A percentile compares a stretch with the other conserved stretches of the same genome.
Evolutionary conservation across 1,140 invertebrate genomes (phyloP).

Genomic region (Leptinotarsa defecta): DNA sequence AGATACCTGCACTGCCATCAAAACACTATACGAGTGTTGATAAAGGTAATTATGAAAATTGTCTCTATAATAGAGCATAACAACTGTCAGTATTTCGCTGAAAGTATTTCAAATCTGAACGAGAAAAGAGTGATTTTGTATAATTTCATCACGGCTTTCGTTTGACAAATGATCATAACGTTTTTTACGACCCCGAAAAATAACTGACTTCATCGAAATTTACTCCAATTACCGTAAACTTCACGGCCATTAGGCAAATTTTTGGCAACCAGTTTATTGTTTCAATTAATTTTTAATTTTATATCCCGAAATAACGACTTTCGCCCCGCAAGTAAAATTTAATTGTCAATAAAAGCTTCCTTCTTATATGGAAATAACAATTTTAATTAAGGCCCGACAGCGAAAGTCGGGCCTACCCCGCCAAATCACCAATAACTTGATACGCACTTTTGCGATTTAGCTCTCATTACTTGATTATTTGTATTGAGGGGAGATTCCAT

Average conservation of each 20-base stretch:
- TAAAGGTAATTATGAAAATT: too few relatives aligned
- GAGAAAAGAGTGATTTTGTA: too few relatives aligned
- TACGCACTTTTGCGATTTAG: conserved; percentile 44
- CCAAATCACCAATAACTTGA: conserved; percentile 13
- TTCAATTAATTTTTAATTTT: conserved; percentile 7
- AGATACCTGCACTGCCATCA: too few relatives aligned
- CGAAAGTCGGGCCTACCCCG: not conserved
- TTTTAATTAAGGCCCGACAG: conserved; percentile 18
- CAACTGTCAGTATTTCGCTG: too few relatives aligned
- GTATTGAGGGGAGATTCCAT: conserved; percentile 38
- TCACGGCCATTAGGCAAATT: not conserved
- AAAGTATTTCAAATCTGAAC: too few relatives aligned
- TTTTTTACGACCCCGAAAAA: too few relatives aligned
- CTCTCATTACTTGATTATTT: conserved; percentile 49
- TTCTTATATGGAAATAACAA: conserved; percentile 17
- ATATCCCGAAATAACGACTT: not conserved
- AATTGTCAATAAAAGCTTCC: conserved; percentile 11
- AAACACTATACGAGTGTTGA: too few relatives aligned
- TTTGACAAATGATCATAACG: too few relatives aligned
- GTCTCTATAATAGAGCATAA: too few relatives aligned
- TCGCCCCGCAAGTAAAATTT: conserved; percentile 11
- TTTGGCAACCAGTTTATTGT: not conserved
- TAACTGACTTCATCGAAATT: too few relatives aligned
- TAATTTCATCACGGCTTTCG: too few relatives aligned
- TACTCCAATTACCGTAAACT: not conserved